Evolutionary conservation across 2,113 vertebrate species (phyloP).

Genomic region (Phylloscopus trochilus): DNA sequence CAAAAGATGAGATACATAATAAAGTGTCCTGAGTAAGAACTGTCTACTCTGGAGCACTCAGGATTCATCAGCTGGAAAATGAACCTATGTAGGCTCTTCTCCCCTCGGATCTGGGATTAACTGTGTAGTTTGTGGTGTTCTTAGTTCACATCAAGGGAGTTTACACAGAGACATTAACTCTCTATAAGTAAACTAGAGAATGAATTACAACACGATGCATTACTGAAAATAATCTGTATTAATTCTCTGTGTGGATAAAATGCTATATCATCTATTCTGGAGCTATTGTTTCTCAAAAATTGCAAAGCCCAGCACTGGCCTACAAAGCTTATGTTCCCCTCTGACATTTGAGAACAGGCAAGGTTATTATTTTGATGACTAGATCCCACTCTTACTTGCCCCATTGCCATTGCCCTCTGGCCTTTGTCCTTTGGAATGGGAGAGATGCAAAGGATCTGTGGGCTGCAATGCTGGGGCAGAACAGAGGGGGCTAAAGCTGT

Average conservation of each 20-base stretch:
- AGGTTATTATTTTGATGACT: background rate
- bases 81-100: background rate
- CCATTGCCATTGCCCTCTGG: background rate
- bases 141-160: background rate
- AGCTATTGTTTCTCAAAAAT: background rate
- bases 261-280: background rate
- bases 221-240: background rate
- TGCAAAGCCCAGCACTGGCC: background rate
- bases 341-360: background rate
- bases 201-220: background rate
- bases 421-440: background rate
- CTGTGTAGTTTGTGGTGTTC: background rate
- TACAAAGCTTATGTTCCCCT: background rate
- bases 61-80: background rate
- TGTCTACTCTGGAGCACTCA: background rate
- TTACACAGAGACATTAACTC: background rate
- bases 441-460: background rate
- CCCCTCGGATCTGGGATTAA: background rate
- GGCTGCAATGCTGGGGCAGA: background rate
- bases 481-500: background rate
- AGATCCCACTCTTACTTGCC: background rate
- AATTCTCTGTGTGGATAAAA: background rate
- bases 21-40: background rate
- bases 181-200: background rate
- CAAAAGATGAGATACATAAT: background rate